Base-by-base conservation (phyloP, 2,797 vertebrate species). In the Epinephelus malabaricus region DNA sequence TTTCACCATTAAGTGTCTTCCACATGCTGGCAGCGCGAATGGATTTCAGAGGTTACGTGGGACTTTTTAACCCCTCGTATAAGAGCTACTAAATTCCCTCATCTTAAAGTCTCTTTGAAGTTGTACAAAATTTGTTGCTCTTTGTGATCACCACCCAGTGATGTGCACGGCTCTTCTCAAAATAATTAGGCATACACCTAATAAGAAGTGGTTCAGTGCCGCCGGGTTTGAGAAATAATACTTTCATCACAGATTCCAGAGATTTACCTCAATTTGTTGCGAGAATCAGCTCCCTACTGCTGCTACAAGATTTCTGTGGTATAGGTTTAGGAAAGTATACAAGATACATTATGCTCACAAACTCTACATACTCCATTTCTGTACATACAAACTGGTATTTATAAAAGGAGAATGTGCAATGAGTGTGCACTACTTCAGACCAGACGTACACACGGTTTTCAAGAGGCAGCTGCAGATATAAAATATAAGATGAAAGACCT, bases 31-130 rank as follows among this genome's bases (percentile, higher is more conserved):
- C 59, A 72, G 25, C 54, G 58, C 18, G 58, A 75, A 64, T 50
- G 18, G 27, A 56, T 60, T 78, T 46, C 30, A 50, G 27, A 80
- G 45, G 30, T 49, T 27, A 58, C 38, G 34, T 25, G 66, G 54
- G 74, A 84, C 79, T 59, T 63, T 75, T 79, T 82, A 74, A 75
- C 60, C 56, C 54, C 25, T 25, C 12, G 46, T 55, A 43, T 7
- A 69, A 27, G 55, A 67, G 61, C 66, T 54, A 19, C 30, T n/a
- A 54, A 50, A 65, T 59, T 51, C 58, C 50, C 62, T 65, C 59
- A 76, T 82, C 50, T 60, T 25, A 51, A 75, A 87, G 30, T 78
- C 66, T 75, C 40, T 84, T 65, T 82, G 61, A 84, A 77, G 78
- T 51, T 3, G 63, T 40, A n/a, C 15, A 69, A 54, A 64, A 85